Conservation (phyloP, 2,113 vertebrate genomes). For the Microcebus lehilahytsara region DNA sequence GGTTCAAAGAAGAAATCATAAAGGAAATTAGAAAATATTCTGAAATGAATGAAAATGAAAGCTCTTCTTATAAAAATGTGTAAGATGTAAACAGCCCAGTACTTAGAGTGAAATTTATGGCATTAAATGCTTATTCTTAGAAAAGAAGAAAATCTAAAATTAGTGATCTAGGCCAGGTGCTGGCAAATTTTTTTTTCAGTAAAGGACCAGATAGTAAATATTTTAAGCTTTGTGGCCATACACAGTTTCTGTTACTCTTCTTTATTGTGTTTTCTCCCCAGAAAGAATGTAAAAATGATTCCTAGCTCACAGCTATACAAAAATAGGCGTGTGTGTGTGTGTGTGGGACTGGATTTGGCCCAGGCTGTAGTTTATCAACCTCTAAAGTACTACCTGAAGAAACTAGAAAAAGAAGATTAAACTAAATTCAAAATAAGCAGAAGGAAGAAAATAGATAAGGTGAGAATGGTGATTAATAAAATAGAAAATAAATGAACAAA, state of each 20-base stretch:
- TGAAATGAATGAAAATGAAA: too few relatives aligned
- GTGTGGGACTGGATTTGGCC: background rate
- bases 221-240: background rate
- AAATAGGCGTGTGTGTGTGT: too few relatives aligned
- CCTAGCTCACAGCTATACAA: background rate
- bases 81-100: too few relatives aligned
- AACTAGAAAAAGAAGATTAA: background rate
- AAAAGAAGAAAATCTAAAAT: background rate
- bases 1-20: too few relatives aligned
- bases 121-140: too few relatives aligned
- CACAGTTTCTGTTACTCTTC: background rate
- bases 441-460: background rate
- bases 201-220: background rate
- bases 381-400: background rate
- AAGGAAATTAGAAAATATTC: too few relatives aligned
- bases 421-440: constrained; percentile 21
- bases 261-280: background rate
- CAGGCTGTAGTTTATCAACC: background rate
- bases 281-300: background rate
- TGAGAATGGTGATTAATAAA: background rate
- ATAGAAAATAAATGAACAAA: background rate
- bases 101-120: too few relatives aligned
- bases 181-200: background rate
- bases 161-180: too few relatives aligned
- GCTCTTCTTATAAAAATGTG: too few relatives aligned